phyloP scores from a whole-genome alignment of 2,888 invertebrate species.

The Campaea margaritaria region DNA sequence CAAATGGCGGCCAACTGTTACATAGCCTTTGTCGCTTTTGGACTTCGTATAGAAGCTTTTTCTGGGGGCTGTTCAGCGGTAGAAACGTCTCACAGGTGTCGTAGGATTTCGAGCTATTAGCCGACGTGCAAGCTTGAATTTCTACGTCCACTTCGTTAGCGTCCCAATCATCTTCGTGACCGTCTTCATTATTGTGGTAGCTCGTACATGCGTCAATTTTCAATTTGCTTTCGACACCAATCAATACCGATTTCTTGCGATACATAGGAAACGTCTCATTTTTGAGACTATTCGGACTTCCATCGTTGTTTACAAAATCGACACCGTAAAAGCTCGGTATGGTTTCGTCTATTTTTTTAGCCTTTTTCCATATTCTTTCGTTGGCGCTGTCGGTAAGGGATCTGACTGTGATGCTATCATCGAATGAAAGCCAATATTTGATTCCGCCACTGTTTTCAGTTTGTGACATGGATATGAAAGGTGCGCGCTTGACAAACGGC shows the following conservation, averaged over 20 bases:
- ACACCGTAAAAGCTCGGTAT: conserved; percentile 67
- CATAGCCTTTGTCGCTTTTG: conserved; percentile 51
- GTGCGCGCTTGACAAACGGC: conserved; percentile 64
- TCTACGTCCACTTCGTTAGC: conserved; percentile 14
- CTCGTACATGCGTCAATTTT: no score
- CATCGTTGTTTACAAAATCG: conserved; percentile 39
- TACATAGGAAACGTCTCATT: conserved; percentile 14
- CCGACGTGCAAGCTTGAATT: conserved; percentile 39
- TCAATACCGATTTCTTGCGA: conserved; percentile 26
- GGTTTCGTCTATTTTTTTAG: conserved; percentile 53
- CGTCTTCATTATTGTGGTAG: not conserved
- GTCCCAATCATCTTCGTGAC: conserved; percentile 24
- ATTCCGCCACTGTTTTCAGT: conserved; percentile 71
- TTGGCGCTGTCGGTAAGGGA: conserved; percentile 6
- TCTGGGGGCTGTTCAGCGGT: conserved; percentile 39
- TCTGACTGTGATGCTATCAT: conserved; percentile 56
- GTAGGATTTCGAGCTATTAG: conserved; percentile 49
- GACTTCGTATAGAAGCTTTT: conserved; percentile 58
- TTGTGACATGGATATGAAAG: conserved; percentile 75
- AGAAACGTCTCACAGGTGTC: conserved; percentile 34
- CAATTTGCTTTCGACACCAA: conserved; percentile 4
- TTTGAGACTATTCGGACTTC: conserved; percentile 5
- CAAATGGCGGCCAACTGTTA: conserved; percentile 76
- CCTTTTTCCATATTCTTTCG: conserved; percentile 24
- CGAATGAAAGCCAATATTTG: conserved; percentile 80